A percentile compares a stretch with the other conserved stretches of the same genome.
Evolutionary conservation across 1,140 invertebrate genomes (phyloP).

Genomic region (Tenebrio molitor): DNA sequence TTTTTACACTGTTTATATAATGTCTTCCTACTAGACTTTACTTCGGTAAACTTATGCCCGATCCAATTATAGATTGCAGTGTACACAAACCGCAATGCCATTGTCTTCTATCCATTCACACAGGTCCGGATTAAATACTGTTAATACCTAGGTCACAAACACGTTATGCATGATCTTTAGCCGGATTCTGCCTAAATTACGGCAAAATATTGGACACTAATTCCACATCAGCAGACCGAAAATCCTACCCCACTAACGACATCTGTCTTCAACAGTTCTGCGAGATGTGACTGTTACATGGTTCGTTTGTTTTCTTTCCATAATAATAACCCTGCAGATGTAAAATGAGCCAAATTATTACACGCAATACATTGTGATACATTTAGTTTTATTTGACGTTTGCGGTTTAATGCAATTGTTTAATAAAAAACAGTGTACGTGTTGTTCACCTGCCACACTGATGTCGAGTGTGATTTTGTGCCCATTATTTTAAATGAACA

Average conservation of each 20-base stretch:
- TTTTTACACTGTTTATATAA: constrained; percentile 23
- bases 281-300: constrained; percentile 21
- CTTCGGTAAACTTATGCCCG: constrained; percentile 4
- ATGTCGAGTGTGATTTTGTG: too few relatives aligned
- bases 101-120: constrained; percentile 9
- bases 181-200: neutral
- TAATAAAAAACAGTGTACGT: too few relatives aligned
- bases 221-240: neutral
- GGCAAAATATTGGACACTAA: constrained; percentile 18
- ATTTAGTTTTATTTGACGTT: too few relatives aligned
- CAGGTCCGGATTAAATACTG: constrained; percentile 21
- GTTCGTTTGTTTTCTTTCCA: constrained; percentile 17
- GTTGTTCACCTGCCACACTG: too few relatives aligned
- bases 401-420: too few relatives aligned
- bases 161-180: constrained; percentile 3
- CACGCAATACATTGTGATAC: too few relatives aligned
- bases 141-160: constrained; percentile 12
- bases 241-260: constrained; percentile 19
- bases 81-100: constrained; percentile 27
- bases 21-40: neutral
- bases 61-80: constrained; percentile 38
- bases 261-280: constrained; percentile 6
- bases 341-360: constrained; percentile 4
- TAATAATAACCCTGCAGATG: neutral
- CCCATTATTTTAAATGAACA: too few relatives aligned